These are phyloP conservation scores for Liparis tanakae DNA, from an alignment of 2,797 vertebrate genomes.

Conservation along the genomic window DNA sequence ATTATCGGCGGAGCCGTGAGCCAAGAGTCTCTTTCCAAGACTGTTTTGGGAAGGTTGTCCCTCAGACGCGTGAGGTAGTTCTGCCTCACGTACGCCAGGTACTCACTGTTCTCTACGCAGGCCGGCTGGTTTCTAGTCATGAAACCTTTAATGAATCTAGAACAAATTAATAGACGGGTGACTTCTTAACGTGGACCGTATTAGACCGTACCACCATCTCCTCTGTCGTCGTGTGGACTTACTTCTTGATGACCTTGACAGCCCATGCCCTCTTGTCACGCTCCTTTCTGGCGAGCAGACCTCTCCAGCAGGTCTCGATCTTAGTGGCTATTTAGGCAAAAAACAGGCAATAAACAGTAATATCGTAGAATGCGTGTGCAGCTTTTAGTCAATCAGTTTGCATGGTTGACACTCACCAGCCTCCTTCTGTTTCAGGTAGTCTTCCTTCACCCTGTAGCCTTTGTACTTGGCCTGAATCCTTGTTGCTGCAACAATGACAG, in stretches of 20 bases:
- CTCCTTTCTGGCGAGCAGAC: conserved; percentile 86
- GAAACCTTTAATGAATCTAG: conserved; percentile 94
- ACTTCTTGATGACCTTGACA: conserved; percentile 90
- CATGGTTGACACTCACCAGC: conserved; percentile 82
- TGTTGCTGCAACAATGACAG: conserved; percentile 81
- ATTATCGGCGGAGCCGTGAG: conserved; percentile 88
- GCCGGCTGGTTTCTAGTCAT: conserved; percentile 88
- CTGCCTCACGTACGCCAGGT: conserved; percentile 85
- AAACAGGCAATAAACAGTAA: not conserved
- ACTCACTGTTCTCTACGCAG: conserved; percentile 84
- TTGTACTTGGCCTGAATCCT: conserved; percentile 95
- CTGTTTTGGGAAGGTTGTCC: conserved; percentile 86
- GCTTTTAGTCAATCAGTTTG: not conserved
- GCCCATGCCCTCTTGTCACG: conserved; percentile 90
- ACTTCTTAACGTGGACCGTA: not conserved
- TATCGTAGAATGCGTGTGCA: not conserved
- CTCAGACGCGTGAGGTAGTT: conserved; percentile 88
- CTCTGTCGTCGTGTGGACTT: conserved; percentile 35
- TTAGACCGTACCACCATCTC: not conserved
- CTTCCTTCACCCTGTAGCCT: conserved; percentile 86
- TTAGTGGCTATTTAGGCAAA: conserved; percentile 85
- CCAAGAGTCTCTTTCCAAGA: conserved; percentile 89
- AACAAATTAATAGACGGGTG: conserved; percentile 1
- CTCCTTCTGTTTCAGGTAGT: conserved; percentile 84
- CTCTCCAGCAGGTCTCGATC: conserved; percentile 93